phyloP scores from a whole-genome alignment of 1,140 invertebrate genomes.

The Octopus sinensis region DNA sequence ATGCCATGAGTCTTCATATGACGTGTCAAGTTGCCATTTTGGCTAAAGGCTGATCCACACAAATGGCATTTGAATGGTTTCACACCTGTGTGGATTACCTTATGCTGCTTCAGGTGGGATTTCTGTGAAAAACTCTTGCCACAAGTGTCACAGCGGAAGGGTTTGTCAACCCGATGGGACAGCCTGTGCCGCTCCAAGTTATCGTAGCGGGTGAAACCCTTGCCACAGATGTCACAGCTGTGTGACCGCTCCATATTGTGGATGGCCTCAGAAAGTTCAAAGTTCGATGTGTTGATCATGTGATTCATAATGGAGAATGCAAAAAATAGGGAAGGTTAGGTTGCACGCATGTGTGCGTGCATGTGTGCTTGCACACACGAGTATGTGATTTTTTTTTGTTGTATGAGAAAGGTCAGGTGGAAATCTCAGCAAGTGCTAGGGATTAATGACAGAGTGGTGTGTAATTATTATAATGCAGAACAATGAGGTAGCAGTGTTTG shows the following conservation, averaged over 20 bases:
- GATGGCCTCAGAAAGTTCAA: slow-evolving; percentile 14
- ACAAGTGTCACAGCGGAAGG: slow-evolving; percentile 75
- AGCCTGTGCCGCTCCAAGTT: slow-evolving; percentile 22
- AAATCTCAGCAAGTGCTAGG: too few relatives aligned
- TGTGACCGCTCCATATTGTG: slow-evolving; percentile 37
- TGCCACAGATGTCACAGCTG: slow-evolving; percentile 24
- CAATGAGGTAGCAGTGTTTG: too few relatives aligned
- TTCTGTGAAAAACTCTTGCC: slow-evolving; percentile 61
- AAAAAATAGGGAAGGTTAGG: too few relatives aligned
- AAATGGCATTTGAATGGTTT: slow-evolving; percentile 54
- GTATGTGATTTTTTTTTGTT: too few relatives aligned
- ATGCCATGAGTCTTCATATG: slow-evolving; percentile 60
- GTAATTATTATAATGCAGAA: too few relatives aligned
- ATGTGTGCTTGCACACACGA: too few relatives aligned
- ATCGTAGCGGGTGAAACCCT: slow-evolving; percentile 17
- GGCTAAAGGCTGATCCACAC: slow-evolving; percentile 58
- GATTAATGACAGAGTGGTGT: too few relatives aligned
- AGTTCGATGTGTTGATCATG: background rate
- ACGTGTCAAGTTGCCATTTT: slow-evolving; percentile 60
- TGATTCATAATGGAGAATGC: background rate
- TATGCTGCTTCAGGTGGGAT: slow-evolving; percentile 17
- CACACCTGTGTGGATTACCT: slow-evolving; percentile 43
- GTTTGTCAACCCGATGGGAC: slow-evolving; percentile 22
- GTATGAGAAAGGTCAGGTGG: too few relatives aligned
- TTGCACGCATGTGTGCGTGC: too few relatives aligned